These are phyloP conservation scores for Cryptocephalus moraei DNA, from an alignment of 2,888 invertebrate genomes.

Conservation along the genomic window DNA sequence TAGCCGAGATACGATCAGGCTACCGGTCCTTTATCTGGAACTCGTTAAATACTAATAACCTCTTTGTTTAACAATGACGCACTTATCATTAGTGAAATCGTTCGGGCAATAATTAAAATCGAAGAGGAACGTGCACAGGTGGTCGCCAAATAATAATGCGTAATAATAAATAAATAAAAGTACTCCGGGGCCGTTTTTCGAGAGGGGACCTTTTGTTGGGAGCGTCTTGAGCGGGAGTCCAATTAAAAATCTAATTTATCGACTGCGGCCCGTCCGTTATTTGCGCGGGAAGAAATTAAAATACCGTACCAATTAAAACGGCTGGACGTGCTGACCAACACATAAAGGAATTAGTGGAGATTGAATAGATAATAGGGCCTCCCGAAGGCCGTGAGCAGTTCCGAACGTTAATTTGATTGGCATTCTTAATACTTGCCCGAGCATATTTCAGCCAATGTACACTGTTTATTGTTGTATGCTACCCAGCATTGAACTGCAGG, in stretches of 20 bases:
- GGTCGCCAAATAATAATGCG: background rate
- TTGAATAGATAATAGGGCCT: no score
- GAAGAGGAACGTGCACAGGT: conserved; percentile 7
- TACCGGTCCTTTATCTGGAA: conserved; percentile 24
- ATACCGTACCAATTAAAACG: no score
- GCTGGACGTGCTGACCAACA: no score
- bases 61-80: conserved; percentile 21
- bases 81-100: conserved; percentile 17
- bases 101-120: conserved; percentile 6
- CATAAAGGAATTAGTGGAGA: no score
- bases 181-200: background rate
- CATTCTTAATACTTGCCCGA: no score
- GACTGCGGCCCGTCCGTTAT: background rate
- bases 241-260: background rate
- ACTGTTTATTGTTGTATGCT: no score
- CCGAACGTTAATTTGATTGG: no score
- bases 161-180: no score
- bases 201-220: background rate
- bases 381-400: no score
- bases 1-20: conserved; percentile 21
- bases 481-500: no score
- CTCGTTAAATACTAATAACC: conserved; percentile 27
- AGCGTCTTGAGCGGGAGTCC: background rate
- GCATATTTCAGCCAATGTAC: no score
- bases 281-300: no score